These are phyloP conservation scores for Coregonus ussuriensis DNA, from an alignment of 2,797 vertebrate genomes.

Conservation along the genomic window DNA sequence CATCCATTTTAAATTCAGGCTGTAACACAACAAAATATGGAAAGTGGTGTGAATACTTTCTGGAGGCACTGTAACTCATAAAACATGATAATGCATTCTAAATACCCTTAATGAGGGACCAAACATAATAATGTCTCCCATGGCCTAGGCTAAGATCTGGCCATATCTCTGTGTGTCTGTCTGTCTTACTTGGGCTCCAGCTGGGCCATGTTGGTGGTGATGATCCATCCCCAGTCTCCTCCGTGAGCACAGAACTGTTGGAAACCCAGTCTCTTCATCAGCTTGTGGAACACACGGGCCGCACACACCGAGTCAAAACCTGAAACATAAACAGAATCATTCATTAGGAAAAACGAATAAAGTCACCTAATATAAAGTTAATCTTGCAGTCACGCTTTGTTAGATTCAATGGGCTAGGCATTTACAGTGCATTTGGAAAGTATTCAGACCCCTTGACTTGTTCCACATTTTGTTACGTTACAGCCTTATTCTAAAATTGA, in stretches of 20 bases:
- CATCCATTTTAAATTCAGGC: too few relatives aligned
- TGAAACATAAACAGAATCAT: slow-evolving; percentile 47
- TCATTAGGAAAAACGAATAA: slow-evolving; percentile 1
- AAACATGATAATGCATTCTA: neutral
- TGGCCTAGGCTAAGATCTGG: neutral
- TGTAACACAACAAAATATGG: too few relatives aligned
- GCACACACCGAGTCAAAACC: slow-evolving; percentile 80
- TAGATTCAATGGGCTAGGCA: neutral
- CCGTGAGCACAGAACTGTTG: slow-evolving; percentile 85
- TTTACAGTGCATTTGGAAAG: neutral
- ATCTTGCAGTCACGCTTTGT: neutral
- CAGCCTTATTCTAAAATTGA: too few relatives aligned
- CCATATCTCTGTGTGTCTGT: neutral
- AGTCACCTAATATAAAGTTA: neutral
- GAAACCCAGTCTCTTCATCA: slow-evolving; percentile 88
- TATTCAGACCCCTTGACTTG: too few relatives aligned
- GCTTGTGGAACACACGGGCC: slow-evolving; percentile 84
- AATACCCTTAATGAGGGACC: neutral
- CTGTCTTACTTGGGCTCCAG: slow-evolving; percentile 82
- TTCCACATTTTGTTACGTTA: too few relatives aligned
- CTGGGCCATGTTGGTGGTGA: slow-evolving; percentile 85
- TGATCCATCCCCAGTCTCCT: slow-evolving; percentile 85
- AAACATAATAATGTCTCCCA: neutral
- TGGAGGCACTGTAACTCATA: neutral
- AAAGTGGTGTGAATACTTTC: too few relatives aligned